Conservation (phyloP, 2,113 vertebrate genomes). For the Tapirus terrestris region DNA sequence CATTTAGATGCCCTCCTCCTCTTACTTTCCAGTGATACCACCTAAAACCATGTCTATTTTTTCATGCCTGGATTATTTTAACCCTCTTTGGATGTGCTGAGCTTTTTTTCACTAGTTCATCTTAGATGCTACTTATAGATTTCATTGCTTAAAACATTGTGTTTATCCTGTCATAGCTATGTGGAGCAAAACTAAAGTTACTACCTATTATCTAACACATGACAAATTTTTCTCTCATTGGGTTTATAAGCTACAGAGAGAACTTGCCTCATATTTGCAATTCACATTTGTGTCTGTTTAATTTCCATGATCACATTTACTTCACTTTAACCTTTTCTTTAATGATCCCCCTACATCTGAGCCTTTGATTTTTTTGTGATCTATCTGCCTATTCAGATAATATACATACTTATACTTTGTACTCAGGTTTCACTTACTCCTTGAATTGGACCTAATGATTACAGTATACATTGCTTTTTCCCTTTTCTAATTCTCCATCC, state of each 20-base stretch:
- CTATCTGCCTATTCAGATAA: background rate
- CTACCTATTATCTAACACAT: background rate
- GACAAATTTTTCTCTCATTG: background rate
- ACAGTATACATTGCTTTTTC: background rate
- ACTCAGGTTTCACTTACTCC: background rate
- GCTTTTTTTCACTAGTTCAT: background rate
- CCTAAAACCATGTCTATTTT: background rate
- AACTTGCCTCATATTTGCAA: background rate
- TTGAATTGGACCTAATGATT: background rate
- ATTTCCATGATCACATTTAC: background rate
- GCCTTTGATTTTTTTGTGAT: background rate
- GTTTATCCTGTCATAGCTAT: background rate
- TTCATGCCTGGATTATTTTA: background rate
- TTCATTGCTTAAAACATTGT: background rate
- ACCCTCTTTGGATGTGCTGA: background rate
- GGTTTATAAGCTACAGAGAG: background rate
- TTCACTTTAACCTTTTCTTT: slow-evolving; percentile 15
- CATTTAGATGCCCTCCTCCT: background rate
- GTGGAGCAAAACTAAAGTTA: background rate
- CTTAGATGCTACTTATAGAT: background rate
- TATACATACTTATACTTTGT: background rate
- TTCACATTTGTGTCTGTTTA: background rate
- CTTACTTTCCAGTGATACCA: background rate
- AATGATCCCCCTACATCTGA: background rate
- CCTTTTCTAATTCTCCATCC: background rate